phyloP scores from a whole-genome alignment of 2,888 invertebrate genomes.

The Agrilus cyanescens region DNA sequence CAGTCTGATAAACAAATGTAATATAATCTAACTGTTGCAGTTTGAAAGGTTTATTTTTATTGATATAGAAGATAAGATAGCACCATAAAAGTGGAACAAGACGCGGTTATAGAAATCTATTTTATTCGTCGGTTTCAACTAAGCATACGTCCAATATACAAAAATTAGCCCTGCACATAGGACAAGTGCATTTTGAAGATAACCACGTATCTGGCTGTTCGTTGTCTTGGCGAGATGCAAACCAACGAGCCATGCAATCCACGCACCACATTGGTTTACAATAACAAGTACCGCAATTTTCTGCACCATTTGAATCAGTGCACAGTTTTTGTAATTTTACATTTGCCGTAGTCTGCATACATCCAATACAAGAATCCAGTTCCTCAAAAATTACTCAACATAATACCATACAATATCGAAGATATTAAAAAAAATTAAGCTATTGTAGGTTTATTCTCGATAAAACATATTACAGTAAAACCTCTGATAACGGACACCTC shows the following conservation, averaged over 20 bases:
- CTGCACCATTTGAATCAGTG: slow-evolving; percentile 32
- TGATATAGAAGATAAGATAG: background rate
- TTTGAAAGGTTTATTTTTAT: background rate
- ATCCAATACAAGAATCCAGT: slow-evolving; percentile 75
- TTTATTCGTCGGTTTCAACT: slow-evolving; percentile 8
- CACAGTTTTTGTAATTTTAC: slow-evolving; percentile 69
- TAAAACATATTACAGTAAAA: too few species aligned
- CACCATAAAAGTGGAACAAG: background rate
- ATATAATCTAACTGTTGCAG: background rate
- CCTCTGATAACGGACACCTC: too few species aligned
- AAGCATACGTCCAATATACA: slow-evolving; percentile 73
- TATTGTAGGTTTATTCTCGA: too few species aligned
- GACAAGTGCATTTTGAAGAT: slow-evolving; percentile 72
- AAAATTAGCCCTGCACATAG: slow-evolving; percentile 74
- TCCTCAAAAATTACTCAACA: slow-evolving; percentile 42
- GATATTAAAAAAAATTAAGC: too few species aligned
- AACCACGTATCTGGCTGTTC: slow-evolving; percentile 65
- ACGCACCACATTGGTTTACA: slow-evolving; percentile 86
- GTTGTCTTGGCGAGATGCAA: slow-evolving; percentile 69
- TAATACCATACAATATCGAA: too few species aligned
- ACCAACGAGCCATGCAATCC: slow-evolving; percentile 78
- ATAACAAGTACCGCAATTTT: slow-evolving; percentile 47
- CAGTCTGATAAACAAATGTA: background rate
- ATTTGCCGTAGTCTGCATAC: slow-evolving; percentile 68
- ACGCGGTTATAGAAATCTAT: background rate